Evolutionary conservation across 2,113 vertebrate species (phyloP), one percentile per base, ranked within the genome.

Genomic region (Tragelaphus imberbis): DNA sequence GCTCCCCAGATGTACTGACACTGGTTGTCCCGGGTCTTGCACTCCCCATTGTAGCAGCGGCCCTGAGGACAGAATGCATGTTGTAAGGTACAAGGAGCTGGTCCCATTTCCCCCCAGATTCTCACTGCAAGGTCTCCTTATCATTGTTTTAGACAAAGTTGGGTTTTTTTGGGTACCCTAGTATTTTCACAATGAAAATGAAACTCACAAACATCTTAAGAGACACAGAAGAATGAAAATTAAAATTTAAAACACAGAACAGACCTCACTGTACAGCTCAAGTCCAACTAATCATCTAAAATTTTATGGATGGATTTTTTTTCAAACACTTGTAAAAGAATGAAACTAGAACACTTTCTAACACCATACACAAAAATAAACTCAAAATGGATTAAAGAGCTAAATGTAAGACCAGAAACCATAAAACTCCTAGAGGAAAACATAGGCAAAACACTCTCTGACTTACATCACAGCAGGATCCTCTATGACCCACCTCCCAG

Each of bases 1-100:
- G 99, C 98, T 86, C 99, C 99, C 99, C 99, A 99, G 98, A 99
- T 99, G 98, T 99, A 99, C 99, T 99, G 99, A 98, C 99, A 99
- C 95, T 99, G 99, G 99, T 99, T 99, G 96, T 99, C 99, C 98
- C 99, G 99, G 63, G 99, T 99, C 98, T 99, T 99, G 99, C 99
- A 99, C 98, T 99, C 99, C 92, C 99, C 99, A 1, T 97, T 99
- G 97, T 99, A 99, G 98, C 99, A 99, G 98, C 99, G 99, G 36
- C 99, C 99, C 99, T 99, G 98, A 59, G 98, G 88, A 93, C 88
- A 59, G 96, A 95, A 91, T 21, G 97, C 30, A 86, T 2, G 2
- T 59, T 13, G 68, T 15, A 19, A 92, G 82, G 28, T 33, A 36
- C 6, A 28, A 0, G 2, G 8, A 77, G 27, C 7, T 9, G 2